Percentiles rank a stretch among this genome's conserved stretches.
Evolutionary conservation across 2,888 invertebrate genomes (phyloP).

Genomic region (Mylabris sibirica): DNA sequence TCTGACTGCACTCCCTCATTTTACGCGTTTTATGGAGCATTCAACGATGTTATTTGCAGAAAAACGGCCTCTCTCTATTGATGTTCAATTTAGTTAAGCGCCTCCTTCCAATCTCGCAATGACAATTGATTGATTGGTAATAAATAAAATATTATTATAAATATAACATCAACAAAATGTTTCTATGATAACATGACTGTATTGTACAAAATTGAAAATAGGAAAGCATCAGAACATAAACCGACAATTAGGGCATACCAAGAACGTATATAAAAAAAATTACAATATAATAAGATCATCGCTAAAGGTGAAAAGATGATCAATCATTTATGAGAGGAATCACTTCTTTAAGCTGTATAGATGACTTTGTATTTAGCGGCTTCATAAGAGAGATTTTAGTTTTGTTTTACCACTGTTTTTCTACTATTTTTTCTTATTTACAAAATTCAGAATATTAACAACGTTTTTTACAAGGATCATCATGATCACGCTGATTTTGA

Average conservation of each 20-base stretch:
- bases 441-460: too few species aligned
- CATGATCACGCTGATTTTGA: too few species aligned
- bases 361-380: neutral
- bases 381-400: neutral
- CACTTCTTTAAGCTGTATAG: neutral
- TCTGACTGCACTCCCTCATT: constrained; percentile 50
- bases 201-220: neutral
- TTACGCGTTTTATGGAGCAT: constrained; percentile 40
- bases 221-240: neutral
- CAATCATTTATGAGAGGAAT: neutral
- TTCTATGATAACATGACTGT: neutral
- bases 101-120: neutral
- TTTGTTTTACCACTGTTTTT: neutral
- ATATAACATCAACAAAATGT: neutral
- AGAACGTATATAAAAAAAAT: neutral
- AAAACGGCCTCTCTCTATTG: neutral
- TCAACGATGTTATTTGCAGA: constrained; percentile 13
- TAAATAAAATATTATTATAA: neutral
- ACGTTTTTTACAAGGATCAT: too few species aligned
- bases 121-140: constrained; percentile 2
- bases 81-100: neutral
- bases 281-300: neutral
- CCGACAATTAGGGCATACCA: too few species aligned
- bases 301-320: neutral
- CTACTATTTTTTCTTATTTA: too few species aligned